A percentile compares a stretch with the other conserved stretches of the same genome.
phyloP scores from a whole-genome alignment of 2,888 invertebrate genomes.

The Pandemis corylana region DNA sequence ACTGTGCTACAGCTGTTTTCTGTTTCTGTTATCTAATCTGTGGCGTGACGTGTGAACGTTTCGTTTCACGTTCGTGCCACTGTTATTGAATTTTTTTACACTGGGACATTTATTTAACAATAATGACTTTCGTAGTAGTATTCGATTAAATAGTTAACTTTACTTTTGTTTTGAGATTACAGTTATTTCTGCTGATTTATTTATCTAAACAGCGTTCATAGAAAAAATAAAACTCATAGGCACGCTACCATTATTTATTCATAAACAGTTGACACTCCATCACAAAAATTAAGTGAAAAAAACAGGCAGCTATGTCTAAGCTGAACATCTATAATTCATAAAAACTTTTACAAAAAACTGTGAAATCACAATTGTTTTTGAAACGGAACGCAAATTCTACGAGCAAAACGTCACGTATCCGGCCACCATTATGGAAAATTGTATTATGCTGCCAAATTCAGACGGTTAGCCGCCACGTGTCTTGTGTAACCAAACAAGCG shows the following conservation, averaged over 20 bases:
- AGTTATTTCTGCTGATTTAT: neutral
- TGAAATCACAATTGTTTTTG: conserved; percentile 12
- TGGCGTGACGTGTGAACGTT: conserved; percentile 24
- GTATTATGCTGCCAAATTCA: conserved; percentile 64
- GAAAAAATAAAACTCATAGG: neutral
- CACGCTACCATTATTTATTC: neutral
- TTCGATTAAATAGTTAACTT: no score
- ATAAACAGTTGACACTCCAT: neutral
- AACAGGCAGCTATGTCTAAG: neutral
- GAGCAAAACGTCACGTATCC: conserved; percentile 69
- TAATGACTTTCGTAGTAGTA: neutral
- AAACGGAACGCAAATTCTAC: conserved; percentile 46
- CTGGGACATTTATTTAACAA: neutral
- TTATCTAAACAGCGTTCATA: neutral
- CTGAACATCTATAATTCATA: neutral
- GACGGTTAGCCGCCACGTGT: conserved; percentile 49
- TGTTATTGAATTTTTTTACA: neutral
- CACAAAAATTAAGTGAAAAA: neutral
- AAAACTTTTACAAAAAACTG: neutral
- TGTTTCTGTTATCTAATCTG: conserved; percentile 43
- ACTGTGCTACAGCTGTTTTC: conserved; percentile 43
- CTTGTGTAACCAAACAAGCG: conserved; percentile 51
- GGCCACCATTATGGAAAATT: conserved; percentile 72
- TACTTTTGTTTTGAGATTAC: no score
- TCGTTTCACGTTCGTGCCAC: conserved; percentile 15